Evolutionary conservation across 1,140 invertebrate genomes (phyloP), one percentile per base, ranked within the genome.

Genomic region (Camponotus pennsylvanicus): DNA sequence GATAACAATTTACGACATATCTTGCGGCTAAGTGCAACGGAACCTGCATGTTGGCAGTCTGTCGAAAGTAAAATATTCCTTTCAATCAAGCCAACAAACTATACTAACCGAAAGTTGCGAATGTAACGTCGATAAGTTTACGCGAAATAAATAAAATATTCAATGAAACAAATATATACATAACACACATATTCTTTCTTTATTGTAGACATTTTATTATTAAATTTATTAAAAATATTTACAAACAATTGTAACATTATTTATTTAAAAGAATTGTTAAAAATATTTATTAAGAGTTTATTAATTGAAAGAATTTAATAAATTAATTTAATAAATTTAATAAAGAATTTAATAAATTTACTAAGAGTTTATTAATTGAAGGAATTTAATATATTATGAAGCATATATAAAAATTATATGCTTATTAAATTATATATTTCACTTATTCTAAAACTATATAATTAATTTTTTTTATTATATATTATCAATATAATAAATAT

Each of bases 1-100:
- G 88, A 90, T 89, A 89, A 89, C 55, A 61, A 83, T 79, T 64
- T 18, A 63, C 34, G 55, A 70, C 49, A 45, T 27, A 77, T 49
- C 32, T 76, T 34, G n/a, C 18, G 59, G 11, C 21, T 64, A 64
- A 59, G 40, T 75, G 52, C 34, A 59, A 34, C 52, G 2, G 32
- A 34, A 37, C 34, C 18, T 21, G 32, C 7, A 34, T 15, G 6
- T 18, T 34, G 34, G 7, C 34, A 37, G n/a, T 34, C 6, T 11
- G 27, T 63, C 2, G 57, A 55, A 80, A 70, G 37, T 37, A 27
- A 40, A 80, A 8, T 64, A 45, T 13, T 63, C 15, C 7, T 52
- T 52, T 52, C 27, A 52, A 15, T 52, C 49, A 18, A 3, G 13
- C 3, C 18, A 52, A 52, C 13, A 52, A 52, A 52, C 15, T 18